Base-by-base conservation (phyloP, 2,888 invertebrate species). In the Tromatobia lineatoria region DNA sequence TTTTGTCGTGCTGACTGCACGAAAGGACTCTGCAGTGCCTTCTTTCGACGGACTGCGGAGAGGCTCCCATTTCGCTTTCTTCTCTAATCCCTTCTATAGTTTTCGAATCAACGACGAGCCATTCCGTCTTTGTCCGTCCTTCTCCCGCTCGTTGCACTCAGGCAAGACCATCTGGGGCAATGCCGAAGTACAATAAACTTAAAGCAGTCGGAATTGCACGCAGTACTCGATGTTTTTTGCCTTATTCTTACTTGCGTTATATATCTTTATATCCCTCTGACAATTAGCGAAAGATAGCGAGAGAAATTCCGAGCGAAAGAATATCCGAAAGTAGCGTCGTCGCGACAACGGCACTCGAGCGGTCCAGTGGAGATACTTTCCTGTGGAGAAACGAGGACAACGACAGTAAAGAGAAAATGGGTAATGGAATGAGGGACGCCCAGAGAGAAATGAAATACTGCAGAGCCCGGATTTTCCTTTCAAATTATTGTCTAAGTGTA, bases 401-500 rank as follows among this genome's bases (percentile, higher is more conserved):
- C 38, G 79, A 38, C 66, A 18, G 69, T 78, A 50, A 38, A 10
- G 50, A 52, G 57, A 66, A 59, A 47, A 76, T n/a, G 75, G 74
- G 64, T 57, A 59, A 86, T 61, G 61, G 54, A n/a, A 70, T 29
- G 82, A 67, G 80, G 73, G 54, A 80, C 75, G 67, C 76, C 45
- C 61, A 42, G 74, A 81, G 70, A 85, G 84, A 84, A 88, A 88
- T 89, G 85, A 89, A 90, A 90, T 88, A 89, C 85, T 84, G 61
- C 82, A 83, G 81, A 73, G 85, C 47, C 81, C 66, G 83, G 85
- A 69, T 59, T 89, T 90, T 85, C 89, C 89, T 90, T 91, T 90
- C 88, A 88, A 90, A 92, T 92, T 91, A 92, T 91, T 90, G 87
- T 89, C 89, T 91, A 91, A 92, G 91, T 92, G 90, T 91, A 91